Conservation (phyloP, 2,113 vertebrate genomes). For the Eonycteris spelaea region DNA sequence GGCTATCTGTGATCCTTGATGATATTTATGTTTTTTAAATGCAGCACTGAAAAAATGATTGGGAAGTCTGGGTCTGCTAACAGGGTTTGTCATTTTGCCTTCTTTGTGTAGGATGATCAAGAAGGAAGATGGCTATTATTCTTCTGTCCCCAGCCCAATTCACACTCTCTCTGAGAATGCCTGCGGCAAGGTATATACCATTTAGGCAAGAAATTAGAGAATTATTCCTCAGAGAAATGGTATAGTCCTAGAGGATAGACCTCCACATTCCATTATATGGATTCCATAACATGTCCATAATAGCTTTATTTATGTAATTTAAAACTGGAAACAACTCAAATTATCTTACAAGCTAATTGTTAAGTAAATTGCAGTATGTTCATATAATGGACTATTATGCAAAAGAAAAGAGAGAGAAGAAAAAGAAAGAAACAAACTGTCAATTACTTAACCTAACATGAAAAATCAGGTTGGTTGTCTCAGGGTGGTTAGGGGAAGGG, state of each 20-base stretch:
- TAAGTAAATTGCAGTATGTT: not conserved
- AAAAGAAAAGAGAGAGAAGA: not conserved
- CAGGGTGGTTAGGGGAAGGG: not conserved
- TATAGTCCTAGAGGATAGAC: not conserved
- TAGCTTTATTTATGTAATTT: not conserved
- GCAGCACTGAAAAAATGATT: not conserved
- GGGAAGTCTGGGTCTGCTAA: not conserved
- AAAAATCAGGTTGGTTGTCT: not conserved
- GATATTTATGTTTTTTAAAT: not conserved
- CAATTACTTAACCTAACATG: not conserved
- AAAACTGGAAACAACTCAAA: not conserved
- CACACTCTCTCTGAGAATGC: not conserved
- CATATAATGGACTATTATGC: not conserved
- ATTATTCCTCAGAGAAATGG: not conserved
- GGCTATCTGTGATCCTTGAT: not conserved
- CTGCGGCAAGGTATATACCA: not conserved
- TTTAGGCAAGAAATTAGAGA: not conserved
- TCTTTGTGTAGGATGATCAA: not conserved
- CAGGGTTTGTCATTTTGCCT: not conserved
- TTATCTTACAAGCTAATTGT: not conserved
- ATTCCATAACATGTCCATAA: not conserved
- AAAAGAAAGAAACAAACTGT: not conserved
- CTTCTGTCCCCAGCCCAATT: not conserved
- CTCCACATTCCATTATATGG: not conserved
- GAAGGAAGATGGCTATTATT: not conserved